Evolutionary conservation across 2,113 vertebrate species (phyloP).

Genomic region (Nicator chloris): DNA sequence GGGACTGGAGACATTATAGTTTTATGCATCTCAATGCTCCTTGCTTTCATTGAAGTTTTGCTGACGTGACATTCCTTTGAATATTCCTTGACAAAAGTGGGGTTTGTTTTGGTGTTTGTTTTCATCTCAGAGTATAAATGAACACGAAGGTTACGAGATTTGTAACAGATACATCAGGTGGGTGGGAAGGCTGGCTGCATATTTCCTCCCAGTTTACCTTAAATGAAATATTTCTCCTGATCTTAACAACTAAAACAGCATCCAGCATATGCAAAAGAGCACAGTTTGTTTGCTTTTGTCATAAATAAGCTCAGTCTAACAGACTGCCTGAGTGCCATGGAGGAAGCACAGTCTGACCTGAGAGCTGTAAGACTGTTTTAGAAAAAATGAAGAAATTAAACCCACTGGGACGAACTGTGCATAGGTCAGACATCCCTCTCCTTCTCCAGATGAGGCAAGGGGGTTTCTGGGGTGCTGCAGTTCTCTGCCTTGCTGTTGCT

Average conservation of each 20-base stretch:
- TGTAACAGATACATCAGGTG: background rate
- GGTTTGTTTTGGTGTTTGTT: background rate
- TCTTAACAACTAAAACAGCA: background rate
- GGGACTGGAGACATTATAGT: slow-evolving; percentile 16
- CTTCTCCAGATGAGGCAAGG: background rate
- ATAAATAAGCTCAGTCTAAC: background rate
- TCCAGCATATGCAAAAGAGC: background rate
- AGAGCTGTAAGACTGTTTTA: background rate
- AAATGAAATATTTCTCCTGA: background rate
- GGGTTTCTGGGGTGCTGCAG: rapidly evolving
- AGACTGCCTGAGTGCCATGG: background rate
- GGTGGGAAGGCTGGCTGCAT: background rate
- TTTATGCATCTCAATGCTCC: slow-evolving; percentile 46
- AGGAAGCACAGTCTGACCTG: background rate
- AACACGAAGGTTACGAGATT: background rate
- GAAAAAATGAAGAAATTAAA: background rate
- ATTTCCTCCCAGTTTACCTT: background rate
- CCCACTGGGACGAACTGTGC: background rate
- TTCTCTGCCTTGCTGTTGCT: background rate
- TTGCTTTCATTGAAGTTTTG: slow-evolving; percentile 23
- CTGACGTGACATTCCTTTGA: slow-evolving; percentile 36
- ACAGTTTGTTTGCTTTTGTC: background rate
- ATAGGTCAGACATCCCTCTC: background rate
- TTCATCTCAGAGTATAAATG: background rate
- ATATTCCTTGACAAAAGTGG: background rate